Conservation (phyloP, 2,113 vertebrate species). For the Drymodes brunneopygia region DNA sequence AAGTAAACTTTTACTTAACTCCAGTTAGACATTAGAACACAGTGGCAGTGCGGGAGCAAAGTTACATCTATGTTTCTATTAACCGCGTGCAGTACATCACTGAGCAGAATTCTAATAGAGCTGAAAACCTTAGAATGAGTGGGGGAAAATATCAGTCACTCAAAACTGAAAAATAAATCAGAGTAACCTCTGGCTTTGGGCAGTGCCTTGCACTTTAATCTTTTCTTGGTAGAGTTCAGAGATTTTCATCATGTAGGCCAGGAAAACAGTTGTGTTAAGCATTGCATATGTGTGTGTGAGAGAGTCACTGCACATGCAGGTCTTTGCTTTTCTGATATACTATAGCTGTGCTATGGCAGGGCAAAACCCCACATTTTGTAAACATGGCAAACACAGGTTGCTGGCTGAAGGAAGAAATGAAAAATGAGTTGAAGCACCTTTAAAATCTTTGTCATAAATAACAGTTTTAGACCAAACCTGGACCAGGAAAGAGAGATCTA, state of each 20-base stretch:
- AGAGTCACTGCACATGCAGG: not conserved
- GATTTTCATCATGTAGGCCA: not conserved
- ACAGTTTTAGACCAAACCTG: not conserved
- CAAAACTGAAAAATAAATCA: not conserved
- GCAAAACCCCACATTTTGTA: not conserved
- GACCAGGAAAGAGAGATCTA: not conserved
- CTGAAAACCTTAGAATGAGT: not conserved
- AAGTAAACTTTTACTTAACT: not conserved
- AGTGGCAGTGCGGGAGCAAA: not conserved
- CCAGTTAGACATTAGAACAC: not conserved
- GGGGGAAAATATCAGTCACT: not conserved
- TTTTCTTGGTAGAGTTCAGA: not conserved
- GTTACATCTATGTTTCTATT: not conserved
- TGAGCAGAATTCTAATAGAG: not conserved
- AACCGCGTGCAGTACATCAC: not conserved
- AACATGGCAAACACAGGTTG: not conserved
- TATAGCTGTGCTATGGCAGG: not conserved
- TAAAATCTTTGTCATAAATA: not conserved
- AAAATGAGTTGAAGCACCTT: not conserved
- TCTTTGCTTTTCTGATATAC: not conserved
- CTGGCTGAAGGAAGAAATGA: not conserved
- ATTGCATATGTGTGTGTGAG: not conserved
- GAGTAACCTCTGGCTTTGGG: not conserved
- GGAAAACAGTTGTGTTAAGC: not conserved
- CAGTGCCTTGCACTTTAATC: not conserved